Conservation (phyloP, 2,888 invertebrate species). For the Sisyra nigra region DNA sequence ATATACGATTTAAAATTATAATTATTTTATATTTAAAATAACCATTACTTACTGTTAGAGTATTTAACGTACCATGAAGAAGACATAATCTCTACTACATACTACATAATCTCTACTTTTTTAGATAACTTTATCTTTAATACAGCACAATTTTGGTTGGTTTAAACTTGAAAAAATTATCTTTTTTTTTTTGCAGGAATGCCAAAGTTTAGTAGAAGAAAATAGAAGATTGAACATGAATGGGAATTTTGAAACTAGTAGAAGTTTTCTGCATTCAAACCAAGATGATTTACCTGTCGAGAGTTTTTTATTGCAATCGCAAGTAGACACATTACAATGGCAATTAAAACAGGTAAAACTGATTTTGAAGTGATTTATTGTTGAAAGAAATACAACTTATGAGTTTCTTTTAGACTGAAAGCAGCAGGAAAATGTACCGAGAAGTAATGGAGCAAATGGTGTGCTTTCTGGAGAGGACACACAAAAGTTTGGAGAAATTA, state of each 20-base stretch:
- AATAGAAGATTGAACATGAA: constrained; percentile 25
- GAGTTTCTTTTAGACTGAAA: constrained; percentile 36
- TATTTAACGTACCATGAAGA: too few species aligned
- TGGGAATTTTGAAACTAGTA: not conserved
- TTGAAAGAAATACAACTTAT: not conserved
- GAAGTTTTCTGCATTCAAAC: constrained; percentile 14
- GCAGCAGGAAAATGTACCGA: constrained; percentile 56
- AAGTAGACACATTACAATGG: constrained; percentile 55
- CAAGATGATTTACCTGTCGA: constrained; percentile 32
- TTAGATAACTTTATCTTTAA: too few species aligned
- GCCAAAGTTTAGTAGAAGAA: constrained; percentile 26
- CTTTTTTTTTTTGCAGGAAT: constrained; percentile 25
- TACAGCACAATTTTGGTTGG: too few species aligned
- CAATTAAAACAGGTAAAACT: constrained; percentile 49
- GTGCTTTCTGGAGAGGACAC: constrained; percentile 48
- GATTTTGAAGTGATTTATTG: too few species aligned
- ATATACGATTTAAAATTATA: too few species aligned
- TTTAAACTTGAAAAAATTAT: too few species aligned
- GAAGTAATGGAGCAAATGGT: constrained; percentile 55
- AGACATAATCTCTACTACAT: too few species aligned
- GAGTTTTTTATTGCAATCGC: constrained; percentile 43
- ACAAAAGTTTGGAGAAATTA: constrained; percentile 41
- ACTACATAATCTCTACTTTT: too few species aligned
- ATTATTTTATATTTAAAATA: too few species aligned
- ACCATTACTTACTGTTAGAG: too few species aligned